Base-by-base conservation (phyloP, 2,113 vertebrate genomes). In the Chascanopsetta lugubris region DNA sequence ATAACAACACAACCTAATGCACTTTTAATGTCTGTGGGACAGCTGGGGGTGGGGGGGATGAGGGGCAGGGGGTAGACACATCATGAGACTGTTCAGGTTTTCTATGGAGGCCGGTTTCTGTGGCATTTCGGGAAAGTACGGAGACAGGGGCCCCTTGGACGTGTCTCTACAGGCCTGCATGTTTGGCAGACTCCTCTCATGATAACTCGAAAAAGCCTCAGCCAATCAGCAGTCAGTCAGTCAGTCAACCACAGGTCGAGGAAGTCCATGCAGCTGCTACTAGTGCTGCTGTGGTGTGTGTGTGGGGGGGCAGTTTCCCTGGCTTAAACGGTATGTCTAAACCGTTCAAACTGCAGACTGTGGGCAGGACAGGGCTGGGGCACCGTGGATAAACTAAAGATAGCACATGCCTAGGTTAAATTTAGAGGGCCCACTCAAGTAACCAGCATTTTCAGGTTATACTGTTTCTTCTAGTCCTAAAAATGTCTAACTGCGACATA, bases 161-260 rank as follows among this genome's bases (percentile, higher is more conserved):
- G 24, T 89, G 93, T 85, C 87, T 89, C 49, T 76, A 81, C 90
- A 91, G 24, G 91, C 82, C 69, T 74, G 80, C 69, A 64, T 24
- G 45, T 72, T 88, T 72, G 60, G 86, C 77, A 53, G 69, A 60
- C 62, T 17, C 56, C 76, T 62, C 64, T 65, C 30, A 53, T 70
- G 66, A 66, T 64, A 79, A 93, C 91, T 89, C 92, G n/a, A 92
- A 73, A 81, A 80, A 74, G 77, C 76, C 65, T 60, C 65, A 47
- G 73, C 30, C 77, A 71, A 61, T 59, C 85, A 72, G 40, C 30
- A 84, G 68, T 53, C 90, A 91, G 85, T 53, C 90, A 91, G 85
- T 79, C 58, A 91, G 85, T 79, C 58, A 80, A 89, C 77, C 91
- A 85, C 92, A 94, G 93, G 89, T 92, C 67, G 91, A 93, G 94